phyloP scores from a whole-genome alignment of 1,140 invertebrate species.

The Drosophila micromelanica region DNA sequence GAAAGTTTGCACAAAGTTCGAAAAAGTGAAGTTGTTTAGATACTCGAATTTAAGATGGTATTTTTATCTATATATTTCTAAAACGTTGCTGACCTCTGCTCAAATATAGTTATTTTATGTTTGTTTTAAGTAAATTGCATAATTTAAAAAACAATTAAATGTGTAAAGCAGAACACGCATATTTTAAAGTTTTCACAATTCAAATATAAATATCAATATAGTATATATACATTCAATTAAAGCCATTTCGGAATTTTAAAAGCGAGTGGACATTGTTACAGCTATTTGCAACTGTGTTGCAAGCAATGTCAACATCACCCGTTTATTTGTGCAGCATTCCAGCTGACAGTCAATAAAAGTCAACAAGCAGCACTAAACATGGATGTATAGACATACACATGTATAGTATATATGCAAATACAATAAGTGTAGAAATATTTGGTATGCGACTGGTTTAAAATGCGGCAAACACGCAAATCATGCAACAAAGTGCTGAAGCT shows the following conservation, averaged over 20 bases:
- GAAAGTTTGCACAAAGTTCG: neutral
- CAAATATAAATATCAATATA: neutral
- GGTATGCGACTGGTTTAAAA: constrained; percentile 13
- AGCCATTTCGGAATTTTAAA: neutral
- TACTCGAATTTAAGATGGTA: too few species aligned
- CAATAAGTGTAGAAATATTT: constrained; percentile 1
- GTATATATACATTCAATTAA: constrained; percentile 7
- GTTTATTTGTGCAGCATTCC: constrained; percentile 23
- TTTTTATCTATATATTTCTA: too few species aligned
- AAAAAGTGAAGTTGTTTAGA: neutral
- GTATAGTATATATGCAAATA: neutral
- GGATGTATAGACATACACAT: neutral
- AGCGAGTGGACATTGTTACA: neutral
- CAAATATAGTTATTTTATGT: too few species aligned
- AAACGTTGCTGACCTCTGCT: too few species aligned
- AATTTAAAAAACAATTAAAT: too few species aligned
- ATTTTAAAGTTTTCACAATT: neutral
- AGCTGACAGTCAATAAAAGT: constrained; percentile 50
- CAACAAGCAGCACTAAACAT: constrained; percentile 36
- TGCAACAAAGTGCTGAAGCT: constrained; percentile 15
- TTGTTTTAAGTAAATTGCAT: too few species aligned
- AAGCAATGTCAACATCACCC: constrained; percentile 16
- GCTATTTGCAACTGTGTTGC: constrained; percentile 9
- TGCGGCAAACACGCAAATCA: constrained; percentile 25
- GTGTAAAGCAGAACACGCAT: neutral